Conservation (phyloP, 2,888 invertebrate genomes). For the Diaprepes abbreviatus region DNA sequence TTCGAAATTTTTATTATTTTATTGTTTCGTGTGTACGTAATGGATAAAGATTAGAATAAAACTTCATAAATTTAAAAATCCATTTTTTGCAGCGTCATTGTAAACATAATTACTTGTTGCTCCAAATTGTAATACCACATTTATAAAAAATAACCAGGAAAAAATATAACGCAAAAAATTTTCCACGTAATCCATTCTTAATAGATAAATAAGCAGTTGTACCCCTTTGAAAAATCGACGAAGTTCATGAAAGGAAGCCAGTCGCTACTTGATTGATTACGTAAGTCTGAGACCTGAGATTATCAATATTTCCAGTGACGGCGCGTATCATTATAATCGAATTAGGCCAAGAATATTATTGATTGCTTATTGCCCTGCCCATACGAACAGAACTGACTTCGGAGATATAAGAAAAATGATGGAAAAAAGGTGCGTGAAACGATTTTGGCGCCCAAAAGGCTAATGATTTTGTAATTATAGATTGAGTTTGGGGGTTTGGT, state of each 20-base stretch:
- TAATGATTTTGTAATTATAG: slow-evolving; percentile 46
- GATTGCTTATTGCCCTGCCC: slow-evolving; percentile 50
- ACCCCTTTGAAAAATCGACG: slow-evolving; percentile 41
- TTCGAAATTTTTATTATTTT: no score
- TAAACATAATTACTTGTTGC: no score
- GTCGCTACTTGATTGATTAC: slow-evolving; percentile 47
- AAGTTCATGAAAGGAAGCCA: slow-evolving; percentile 44
- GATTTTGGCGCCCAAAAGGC: slow-evolving; percentile 37
- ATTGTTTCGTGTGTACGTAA: no score
- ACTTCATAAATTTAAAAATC: no score
- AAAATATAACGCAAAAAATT: no score
- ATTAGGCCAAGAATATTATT: slow-evolving; percentile 49
- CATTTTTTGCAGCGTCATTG: no score
- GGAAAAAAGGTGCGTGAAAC: slow-evolving; percentile 42
- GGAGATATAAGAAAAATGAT: slow-evolving; percentile 40
- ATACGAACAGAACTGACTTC: slow-evolving; percentile 31
- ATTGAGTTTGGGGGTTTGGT: slow-evolving; percentile 12
- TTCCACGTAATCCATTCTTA: no score
- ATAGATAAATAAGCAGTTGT: slow-evolving; percentile 34
- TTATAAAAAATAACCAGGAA: no score
- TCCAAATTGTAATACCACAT: no score
- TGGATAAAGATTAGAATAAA: no score
- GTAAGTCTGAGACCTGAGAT: slow-evolving; percentile 45
- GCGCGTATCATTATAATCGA: slow-evolving; percentile 51
- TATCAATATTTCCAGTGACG: slow-evolving; percentile 50